Evolutionary conservation across 2,797 vertebrate species (phyloP).

Genomic region (Pipistrellus nathusii): DNA sequence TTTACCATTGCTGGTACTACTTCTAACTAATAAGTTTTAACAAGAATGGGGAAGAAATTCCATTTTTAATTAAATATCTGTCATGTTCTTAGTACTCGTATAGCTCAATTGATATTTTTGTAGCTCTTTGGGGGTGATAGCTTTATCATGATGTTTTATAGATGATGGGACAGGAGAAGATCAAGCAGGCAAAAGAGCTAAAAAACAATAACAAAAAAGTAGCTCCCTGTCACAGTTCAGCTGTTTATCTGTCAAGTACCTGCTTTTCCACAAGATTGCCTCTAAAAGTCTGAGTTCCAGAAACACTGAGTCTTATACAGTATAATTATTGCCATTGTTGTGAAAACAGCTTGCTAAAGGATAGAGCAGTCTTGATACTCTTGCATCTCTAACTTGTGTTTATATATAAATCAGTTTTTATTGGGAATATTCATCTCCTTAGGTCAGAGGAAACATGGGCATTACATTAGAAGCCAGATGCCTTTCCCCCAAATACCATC

Average conservation of each 20-base stretch:
- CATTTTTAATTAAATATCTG: neutral
- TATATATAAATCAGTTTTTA: neutral
- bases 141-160: neutral
- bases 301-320: conserved; percentile 48
- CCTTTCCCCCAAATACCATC: neutral
- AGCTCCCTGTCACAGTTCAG: neutral
- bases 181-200: neutral
- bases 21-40: neutral
- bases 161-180: neutral
- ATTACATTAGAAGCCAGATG: neutral
- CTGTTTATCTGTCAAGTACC: neutral
- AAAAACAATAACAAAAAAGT: neutral
- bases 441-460: neutral
- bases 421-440: neutral
- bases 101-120: neutral
- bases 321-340: conserved; percentile 1
- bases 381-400: neutral
- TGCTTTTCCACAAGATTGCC: neutral
- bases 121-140: neutral
- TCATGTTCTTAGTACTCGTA: neutral
- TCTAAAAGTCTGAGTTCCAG: neutral
- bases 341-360: neutral
- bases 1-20: neutral
- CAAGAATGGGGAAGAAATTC: neutral
- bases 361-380: neutral